A percentile compares a stretch with the other conserved stretches of the same genome.
These are phyloP conservation scores for Geotrypetes seraphini DNA, from an alignment of 2,797 vertebrate species.

Conservation along the genomic window DNA sequence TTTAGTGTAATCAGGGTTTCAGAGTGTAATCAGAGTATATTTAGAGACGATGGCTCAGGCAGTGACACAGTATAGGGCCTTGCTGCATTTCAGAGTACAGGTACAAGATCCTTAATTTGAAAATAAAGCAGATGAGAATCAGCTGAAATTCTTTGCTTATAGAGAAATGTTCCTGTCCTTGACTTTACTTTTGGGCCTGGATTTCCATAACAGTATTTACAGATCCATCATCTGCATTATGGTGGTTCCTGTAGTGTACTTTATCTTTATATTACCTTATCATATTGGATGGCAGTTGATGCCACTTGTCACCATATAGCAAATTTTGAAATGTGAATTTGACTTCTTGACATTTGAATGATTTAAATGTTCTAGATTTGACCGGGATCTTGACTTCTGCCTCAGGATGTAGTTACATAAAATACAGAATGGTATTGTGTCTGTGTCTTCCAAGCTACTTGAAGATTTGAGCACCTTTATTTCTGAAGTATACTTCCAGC, in stretches of 20 bases:
- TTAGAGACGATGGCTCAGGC: no score
- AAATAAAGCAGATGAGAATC: slow-evolving; percentile 46
- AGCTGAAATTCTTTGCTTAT: slow-evolving; percentile 40
- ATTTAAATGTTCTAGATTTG: slow-evolving; percentile 42
- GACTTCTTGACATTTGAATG: slow-evolving; percentile 39
- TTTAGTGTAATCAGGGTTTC: no score
- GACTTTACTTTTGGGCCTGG: slow-evolving; percentile 19
- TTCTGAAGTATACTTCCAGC: no score
- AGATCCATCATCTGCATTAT: slow-evolving; percentile 26
- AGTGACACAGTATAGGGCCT: no score
- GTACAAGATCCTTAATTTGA: no score
- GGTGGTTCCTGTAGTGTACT: slow-evolving; percentile 21
- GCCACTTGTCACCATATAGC: slow-evolving; percentile 40
- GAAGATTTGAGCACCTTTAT: no score
- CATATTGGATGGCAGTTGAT: slow-evolving; percentile 27
- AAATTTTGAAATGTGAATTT: slow-evolving; percentile 39
- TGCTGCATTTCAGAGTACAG: no score
- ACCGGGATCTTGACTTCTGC: slow-evolving; percentile 42
- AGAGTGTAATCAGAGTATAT: no score
- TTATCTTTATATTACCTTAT: slow-evolving; percentile 25
- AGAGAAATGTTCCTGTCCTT: slow-evolving; percentile 34
- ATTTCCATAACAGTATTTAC: slow-evolving; percentile 28
- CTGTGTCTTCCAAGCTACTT: no score
- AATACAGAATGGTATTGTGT: slow-evolving; percentile 30
- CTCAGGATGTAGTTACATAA: slow-evolving; percentile 38